Evolutionary conservation across 64 coral and sea anemone species (phyloP).

Genomic region (Stichodactyla helianthus): DNA sequence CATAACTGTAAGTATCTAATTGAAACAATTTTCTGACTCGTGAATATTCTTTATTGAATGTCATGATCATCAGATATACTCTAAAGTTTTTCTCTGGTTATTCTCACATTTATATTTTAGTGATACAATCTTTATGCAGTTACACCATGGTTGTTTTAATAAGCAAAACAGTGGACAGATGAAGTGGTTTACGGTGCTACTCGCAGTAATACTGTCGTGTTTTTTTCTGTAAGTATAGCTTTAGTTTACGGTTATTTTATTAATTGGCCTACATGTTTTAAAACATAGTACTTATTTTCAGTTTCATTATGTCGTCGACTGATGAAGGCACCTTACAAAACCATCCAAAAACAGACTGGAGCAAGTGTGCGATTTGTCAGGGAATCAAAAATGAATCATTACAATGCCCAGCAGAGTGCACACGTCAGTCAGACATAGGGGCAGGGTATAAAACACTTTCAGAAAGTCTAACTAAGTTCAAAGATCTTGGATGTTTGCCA

Average conservation of each 20-base stretch:
- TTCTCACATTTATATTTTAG: background rate
- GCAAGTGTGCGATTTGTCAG: slow-evolving; percentile 42
- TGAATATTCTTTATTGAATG: background rate
- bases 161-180: background rate
- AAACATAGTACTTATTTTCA: background rate
- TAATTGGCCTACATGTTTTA: background rate
- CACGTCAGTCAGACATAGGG: slow-evolving; percentile 18
- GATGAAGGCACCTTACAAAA: background rate
- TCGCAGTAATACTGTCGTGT: background rate
- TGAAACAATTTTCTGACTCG: background rate
- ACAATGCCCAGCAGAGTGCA: slow-evolving; percentile 52
- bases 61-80: background rate
- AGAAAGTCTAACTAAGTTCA: slow-evolving; percentile 43
- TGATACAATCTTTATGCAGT: background rate
- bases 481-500: slow-evolving; percentile 29
- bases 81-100: background rate
- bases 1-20: background rate
- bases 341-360: slow-evolving; percentile 48
- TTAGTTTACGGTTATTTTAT: background rate
- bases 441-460: slow-evolving; percentile 57
- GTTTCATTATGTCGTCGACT: background rate
- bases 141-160: background rate
- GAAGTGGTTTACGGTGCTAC: slow-evolving; percentile 2
- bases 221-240: background rate
- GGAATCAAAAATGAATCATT: slow-evolving; percentile 14